phyloP scores from a whole-genome alignment of 2,113 vertebrate genomes.

The Athene cunicularia region DNA sequence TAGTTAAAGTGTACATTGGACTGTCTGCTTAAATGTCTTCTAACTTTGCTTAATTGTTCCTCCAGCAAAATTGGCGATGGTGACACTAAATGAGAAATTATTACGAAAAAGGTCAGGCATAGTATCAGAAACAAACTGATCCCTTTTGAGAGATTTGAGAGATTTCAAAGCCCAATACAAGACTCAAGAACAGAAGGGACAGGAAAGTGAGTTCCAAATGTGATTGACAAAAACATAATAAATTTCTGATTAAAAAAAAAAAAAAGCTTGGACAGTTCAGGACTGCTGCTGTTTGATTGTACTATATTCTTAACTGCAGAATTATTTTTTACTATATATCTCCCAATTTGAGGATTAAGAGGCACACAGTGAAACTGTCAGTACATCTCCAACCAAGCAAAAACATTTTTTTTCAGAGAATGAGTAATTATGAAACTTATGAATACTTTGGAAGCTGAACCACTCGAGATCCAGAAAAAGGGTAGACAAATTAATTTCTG shows the following conservation, averaged over 20 bases:
- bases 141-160: neutral
- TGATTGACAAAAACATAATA: neutral
- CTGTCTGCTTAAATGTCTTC: neutral
- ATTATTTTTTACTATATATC: neutral
- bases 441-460: neutral
- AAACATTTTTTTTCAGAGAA: neutral
- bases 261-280: neutral
- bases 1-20: neutral
- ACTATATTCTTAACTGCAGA: neutral
- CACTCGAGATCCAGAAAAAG: neutral
- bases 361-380: neutral
- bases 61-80: neutral
- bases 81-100: neutral
- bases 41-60: neutral
- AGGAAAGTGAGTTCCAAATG: neutral
- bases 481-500: neutral
- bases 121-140: neutral
- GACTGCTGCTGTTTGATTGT: neutral
- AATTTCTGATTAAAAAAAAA: neutral
- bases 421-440: neutral
- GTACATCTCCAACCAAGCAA: neutral
- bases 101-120: neutral
- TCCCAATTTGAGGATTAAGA: neutral
- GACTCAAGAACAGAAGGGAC: neutral
- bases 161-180: neutral